Conservation (phyloP, 2,797 vertebrate genomes). For the Acrossocheilus wenchowensis region DNA sequence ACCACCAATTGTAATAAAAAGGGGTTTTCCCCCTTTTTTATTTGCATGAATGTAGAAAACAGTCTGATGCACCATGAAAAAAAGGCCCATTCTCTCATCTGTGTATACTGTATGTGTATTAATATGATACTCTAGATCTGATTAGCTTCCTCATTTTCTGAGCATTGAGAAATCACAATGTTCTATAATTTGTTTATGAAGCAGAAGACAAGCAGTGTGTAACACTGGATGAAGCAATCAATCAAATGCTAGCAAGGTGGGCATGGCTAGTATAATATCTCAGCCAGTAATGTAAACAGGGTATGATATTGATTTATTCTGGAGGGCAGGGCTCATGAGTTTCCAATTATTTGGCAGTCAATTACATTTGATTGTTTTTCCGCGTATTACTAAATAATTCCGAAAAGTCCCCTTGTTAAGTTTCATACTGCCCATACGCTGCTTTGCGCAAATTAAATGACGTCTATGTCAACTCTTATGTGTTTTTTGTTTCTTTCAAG, state of each 20-base stretch:
- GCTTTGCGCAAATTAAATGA: neutral
- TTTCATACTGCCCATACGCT: neutral
- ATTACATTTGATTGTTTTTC: constrained; percentile 6
- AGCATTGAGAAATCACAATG: neutral
- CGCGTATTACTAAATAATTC: neutral
- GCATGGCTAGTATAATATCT: neutral
- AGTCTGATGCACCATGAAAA: neutral
- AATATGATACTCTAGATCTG: neutral
- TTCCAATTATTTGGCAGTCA: constrained; percentile 7
- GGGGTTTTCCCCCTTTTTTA: neutral
- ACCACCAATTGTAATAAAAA: neutral
- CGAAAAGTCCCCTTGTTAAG: neutral
- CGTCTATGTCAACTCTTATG: neutral
- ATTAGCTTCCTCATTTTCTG: neutral
- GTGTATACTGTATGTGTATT: neutral
- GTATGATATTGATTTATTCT: constrained; percentile 1
- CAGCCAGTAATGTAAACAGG: neutral
- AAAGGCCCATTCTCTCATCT: neutral
- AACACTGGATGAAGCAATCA: neutral
- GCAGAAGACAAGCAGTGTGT: neutral
- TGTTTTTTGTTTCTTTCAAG: neutral
- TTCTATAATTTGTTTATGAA: neutral
- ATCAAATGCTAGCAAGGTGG: neutral
- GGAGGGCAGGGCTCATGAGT: constrained; percentile 12
- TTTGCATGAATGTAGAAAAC: constrained; percentile 13